Conservation (phyloP, 2,888 invertebrate species). For the Euzophera pinguis region DNA sequence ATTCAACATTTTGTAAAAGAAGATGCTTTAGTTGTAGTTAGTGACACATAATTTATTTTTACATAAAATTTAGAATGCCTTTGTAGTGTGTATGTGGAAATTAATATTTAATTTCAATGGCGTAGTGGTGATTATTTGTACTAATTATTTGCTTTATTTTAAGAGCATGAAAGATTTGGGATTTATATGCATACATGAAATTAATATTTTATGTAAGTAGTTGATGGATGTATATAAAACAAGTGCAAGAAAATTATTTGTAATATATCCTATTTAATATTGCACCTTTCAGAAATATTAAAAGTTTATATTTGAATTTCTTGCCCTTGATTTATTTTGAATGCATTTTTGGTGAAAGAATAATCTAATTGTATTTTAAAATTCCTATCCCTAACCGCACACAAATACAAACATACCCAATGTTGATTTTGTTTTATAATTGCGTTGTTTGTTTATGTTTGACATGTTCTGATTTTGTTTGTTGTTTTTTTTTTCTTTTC, state of each 20-base stretch:
- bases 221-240: conserved; percentile 42
- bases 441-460: conserved; percentile 70
- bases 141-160: conserved; percentile 32
- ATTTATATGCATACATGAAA: conserved; percentile 55
- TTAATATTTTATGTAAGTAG: conserved; percentile 50
- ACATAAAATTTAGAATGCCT: conserved; percentile 46
- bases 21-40: conserved; percentile 44
- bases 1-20: conserved; percentile 35
- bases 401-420: conserved; percentile 46
- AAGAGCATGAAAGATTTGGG: conserved; percentile 48
- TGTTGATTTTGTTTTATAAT: conserved; percentile 46
- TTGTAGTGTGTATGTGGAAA: conserved; percentile 26
- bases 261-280: not conserved
- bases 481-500: conserved; percentile 73
- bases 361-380: conserved; percentile 71
- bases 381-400: conserved; percentile 75
- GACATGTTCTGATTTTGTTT: conserved; percentile 77
- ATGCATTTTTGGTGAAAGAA: conserved; percentile 66
- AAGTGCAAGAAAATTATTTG: conserved; percentile 50
- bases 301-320: conserved; percentile 24
- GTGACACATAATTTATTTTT: conserved; percentile 24
- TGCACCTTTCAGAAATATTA: conserved; percentile 8
- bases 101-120: conserved; percentile 26
- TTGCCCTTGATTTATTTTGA: conserved; percentile 62
- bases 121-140: conserved; percentile 24